Evolutionary conservation across 2,888 invertebrate species (phyloP).

Genomic region (Eucera pruinosa): DNA sequence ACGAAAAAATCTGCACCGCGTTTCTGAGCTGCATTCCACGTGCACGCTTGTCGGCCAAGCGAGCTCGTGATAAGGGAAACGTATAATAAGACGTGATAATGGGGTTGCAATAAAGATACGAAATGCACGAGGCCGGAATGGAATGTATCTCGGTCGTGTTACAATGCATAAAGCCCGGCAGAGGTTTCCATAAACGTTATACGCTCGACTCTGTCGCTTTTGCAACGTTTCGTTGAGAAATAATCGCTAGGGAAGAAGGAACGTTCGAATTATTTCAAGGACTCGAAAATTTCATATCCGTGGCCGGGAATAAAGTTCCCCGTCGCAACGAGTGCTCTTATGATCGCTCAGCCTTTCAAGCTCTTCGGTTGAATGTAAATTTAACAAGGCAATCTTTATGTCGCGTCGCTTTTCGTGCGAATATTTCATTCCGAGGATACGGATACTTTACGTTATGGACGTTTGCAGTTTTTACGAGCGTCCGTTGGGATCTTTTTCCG

Average conservation of each 20-base stretch:
- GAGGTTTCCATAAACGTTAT: slow-evolving; percentile 41
- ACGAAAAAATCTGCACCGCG: slow-evolving; percentile 59
- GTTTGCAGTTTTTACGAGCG: background rate
- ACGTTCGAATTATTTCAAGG: slow-evolving; percentile 26
- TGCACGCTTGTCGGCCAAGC: slow-evolving; percentile 54
- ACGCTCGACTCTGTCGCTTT: background rate
- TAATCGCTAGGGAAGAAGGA: background rate
- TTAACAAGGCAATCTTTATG: slow-evolving; percentile 17
- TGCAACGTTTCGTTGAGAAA: background rate
- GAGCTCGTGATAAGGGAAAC: slow-evolving; percentile 61
- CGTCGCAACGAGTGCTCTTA: background rate
- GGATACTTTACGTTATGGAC: too few relatives aligned
- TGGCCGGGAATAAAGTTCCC: background rate
- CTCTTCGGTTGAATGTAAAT: background rate
- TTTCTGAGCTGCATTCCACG: slow-evolving; percentile 65
- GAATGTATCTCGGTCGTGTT: slow-evolving; percentile 45
- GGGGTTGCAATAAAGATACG: slow-evolving; percentile 59
- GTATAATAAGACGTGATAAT: slow-evolving; percentile 61
- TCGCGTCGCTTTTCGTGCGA: background rate
- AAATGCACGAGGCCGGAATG: slow-evolving; percentile 39
- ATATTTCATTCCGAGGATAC: background rate
- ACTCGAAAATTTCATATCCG: slow-evolving; percentile 9
- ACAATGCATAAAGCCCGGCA: slow-evolving; percentile 40
- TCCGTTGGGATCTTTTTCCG: background rate
- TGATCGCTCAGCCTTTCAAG: background rate